Evolutionary conservation across 35 echinoderm and acorn worm genomes (phyloP).

Genomic region (Eucidaris tribuloides): DNA sequence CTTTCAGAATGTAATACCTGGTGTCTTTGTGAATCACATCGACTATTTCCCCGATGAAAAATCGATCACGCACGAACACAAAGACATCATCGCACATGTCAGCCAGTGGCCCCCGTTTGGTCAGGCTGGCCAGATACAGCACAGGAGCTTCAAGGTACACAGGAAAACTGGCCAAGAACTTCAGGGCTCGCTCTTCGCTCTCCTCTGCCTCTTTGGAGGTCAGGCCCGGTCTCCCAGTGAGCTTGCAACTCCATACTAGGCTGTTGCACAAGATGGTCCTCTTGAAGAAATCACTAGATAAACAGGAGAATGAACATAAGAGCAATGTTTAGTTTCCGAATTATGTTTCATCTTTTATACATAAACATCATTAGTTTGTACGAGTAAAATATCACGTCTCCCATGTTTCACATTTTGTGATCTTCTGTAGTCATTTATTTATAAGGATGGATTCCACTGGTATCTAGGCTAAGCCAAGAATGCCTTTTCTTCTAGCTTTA

Average conservation of each 20-base stretch:
- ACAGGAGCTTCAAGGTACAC: conserved; percentile 91
- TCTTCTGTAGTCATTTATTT: no score
- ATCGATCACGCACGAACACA: conserved; percentile 79
- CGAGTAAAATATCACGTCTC: no score
- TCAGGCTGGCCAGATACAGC: conserved; percentile 77
- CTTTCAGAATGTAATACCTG: conserved; percentile 43
- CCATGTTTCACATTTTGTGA: no score
- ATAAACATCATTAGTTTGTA: no score
- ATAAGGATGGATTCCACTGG: no score
- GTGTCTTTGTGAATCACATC: conserved; percentile 73
- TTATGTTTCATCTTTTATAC: no score
- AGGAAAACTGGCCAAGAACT: conserved; percentile 80
- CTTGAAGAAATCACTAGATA: conserved; percentile 99
- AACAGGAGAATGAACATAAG: no score
- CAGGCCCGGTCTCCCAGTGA: conserved; percentile 79
- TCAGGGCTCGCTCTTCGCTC: conserved; percentile 80
- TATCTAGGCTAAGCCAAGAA: no score
- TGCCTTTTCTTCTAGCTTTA: no score
- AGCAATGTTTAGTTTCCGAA: no score
- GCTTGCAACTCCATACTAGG: conserved; percentile 92
- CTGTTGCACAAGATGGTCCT: conserved; percentile 98
- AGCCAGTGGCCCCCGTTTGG: conserved; percentile 62
- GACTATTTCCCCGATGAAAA: conserved; percentile 95
- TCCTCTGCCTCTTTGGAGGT: conserved; percentile 94
- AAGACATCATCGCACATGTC: conserved; percentile 98